Base-by-base conservation (phyloP, 2,113 vertebrate genomes). In the Oostethus manadensis region DNA sequence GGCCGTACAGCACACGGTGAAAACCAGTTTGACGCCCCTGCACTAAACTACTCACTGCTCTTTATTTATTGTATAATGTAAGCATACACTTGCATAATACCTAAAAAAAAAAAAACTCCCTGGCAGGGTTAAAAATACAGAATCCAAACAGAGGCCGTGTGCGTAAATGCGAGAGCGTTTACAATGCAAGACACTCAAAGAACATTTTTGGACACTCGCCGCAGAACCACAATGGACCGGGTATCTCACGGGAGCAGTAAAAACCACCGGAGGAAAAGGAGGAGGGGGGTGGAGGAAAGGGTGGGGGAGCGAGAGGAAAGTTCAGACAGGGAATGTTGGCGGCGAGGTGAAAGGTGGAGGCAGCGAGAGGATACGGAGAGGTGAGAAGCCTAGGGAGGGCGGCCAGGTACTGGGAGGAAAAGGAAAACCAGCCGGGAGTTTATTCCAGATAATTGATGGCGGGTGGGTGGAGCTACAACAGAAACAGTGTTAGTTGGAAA, bases 181-280 rank as follows among this genome's bases (percentile, higher is more conserved):
- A 42, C 7, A 59, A 50, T 51, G 62, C 64, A 73, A 42, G 59
- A 87, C 67, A 82, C 56, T 83, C 61, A 16, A 71, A 77, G 82
- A 85, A 85, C 80, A 78, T 73, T 78, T 78, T 56, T 86, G 74
- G 82, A 81, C 75, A 68, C 78, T 73, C 55, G 64, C 42, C 71
- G 64, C 74, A 49, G 63, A 80, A 76, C 84, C 84, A 86, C 86
- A 90, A 90, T 89, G 81, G 77, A 56, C 58, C n/a, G 45, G 67
- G 44, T 75, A 73, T 58, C 86, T 88, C 87, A 29, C 65, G 87
- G 84, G 88, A 74, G 80, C 65, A 57, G 83, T 88, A 82, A 88
- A 89, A 78, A 51, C 22, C 68, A 57, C 76, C 61, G 76, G 57
- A 75, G 77, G 80, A 82, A 87, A 71, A 85, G 79, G 76, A 71